These are phyloP conservation scores for Bombylius discolor DNA, from an alignment of 2,888 invertebrate genomes.

Conservation along the genomic window DNA sequence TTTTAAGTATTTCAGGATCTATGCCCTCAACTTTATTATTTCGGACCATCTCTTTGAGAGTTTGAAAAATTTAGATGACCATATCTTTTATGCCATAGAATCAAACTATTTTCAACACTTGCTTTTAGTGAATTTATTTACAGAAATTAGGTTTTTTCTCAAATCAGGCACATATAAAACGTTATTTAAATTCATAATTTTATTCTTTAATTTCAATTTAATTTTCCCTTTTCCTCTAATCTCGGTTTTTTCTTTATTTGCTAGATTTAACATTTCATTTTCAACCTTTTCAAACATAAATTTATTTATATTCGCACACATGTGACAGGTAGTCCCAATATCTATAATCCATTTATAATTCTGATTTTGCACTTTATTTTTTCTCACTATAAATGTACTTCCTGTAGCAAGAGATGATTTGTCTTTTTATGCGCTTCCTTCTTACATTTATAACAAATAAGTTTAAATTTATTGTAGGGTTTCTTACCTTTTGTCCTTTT, in stretches of 20 bases:
- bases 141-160: no score
- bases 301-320: not conserved
- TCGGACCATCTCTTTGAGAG: not conserved
- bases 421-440: not conserved
- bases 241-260: not conserved
- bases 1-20: not conserved
- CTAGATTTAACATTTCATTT: not conserved
- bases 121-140: no score
- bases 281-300: not conserved
- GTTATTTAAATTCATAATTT: not conserved
- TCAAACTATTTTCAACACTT: not conserved
- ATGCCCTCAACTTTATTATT: slow-evolving; percentile 2
- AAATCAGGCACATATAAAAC: not conserved
- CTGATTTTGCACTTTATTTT: no score
- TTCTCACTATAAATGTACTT: not conserved
- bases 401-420: not conserved
- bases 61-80: slow-evolving; percentile 3
- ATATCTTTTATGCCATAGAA: not conserved
- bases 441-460: not conserved
- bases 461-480: not conserved
- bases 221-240: not conserved
- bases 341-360: not conserved
- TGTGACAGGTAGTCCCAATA: not conserved
- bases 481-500: not conserved
- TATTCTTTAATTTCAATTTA: not conserved